Percentiles rank a stretch among this genome's conserved stretches.
Evolutionary conservation across 2,888 invertebrate genomes (phyloP).

Genomic region (Argyra leucocephala): DNA sequence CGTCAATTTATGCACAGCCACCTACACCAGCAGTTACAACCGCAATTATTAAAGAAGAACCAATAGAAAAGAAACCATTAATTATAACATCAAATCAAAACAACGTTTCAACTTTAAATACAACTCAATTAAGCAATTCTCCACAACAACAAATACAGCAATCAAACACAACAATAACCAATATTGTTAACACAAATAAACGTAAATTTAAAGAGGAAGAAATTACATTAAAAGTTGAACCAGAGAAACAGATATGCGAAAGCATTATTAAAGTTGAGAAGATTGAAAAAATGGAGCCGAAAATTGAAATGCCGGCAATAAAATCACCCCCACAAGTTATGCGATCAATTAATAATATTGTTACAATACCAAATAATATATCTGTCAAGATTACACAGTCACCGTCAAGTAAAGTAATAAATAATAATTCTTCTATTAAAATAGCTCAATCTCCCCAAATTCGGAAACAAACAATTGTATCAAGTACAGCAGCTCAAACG

Average conservation of each 20-base stretch:
- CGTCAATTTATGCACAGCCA: conserved; percentile 44
- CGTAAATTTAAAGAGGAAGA: conserved; percentile 11
- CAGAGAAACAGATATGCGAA: conserved; percentile 18
- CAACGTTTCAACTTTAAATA: conserved; percentile 15
- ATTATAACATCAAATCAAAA: conserved; percentile 11
- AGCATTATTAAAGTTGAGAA: conserved; percentile 38
- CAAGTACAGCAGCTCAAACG: conserved; percentile 36
- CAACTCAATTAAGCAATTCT: conserved; percentile 15
- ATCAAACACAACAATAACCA: conserved; percentile 20
- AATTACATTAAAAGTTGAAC: conserved; percentile 12
- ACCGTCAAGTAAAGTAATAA: conserved; percentile 23
- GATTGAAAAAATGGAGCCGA: conserved; percentile 39
- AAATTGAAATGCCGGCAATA: conserved; percentile 18
- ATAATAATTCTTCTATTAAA: conserved; percentile 34
- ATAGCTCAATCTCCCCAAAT: conserved; percentile 39
- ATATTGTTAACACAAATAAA: conserved; percentile 19
- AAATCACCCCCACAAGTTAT: conserved; percentile 7
- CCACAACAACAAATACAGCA: conserved; percentile 13
- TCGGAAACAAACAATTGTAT: conserved; percentile 34
- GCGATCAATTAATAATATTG: conserved; percentile 3
- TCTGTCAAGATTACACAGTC: conserved; percentile 37
- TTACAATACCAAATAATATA: conserved; percentile 35
- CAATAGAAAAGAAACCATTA: conserved; percentile 14
- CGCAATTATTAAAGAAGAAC: conserved; percentile 23
- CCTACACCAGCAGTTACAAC: conserved; percentile 39